Evolutionary conservation across 2,797 vertebrate genomes (phyloP).

Genomic region (Smutsia gigantea): DNA sequence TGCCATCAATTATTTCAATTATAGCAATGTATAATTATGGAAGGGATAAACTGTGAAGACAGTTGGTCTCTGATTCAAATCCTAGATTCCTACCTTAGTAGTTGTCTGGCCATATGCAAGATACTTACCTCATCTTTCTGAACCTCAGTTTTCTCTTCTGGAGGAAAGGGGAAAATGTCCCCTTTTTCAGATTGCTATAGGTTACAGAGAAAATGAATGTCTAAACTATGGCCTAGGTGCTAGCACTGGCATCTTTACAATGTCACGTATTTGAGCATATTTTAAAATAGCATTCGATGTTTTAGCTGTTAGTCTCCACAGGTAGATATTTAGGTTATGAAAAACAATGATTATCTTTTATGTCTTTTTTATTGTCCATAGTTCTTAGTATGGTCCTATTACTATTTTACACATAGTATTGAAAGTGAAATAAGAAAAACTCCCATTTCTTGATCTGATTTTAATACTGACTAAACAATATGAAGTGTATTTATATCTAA

Average conservation of each 20-base stretch:
- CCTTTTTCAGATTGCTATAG: neutral
- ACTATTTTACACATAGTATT: neutral
- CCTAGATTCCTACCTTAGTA: neutral
- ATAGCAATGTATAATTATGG: neutral
- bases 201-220: neutral
- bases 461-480: neutral
- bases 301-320: neutral
- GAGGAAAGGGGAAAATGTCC: neutral
- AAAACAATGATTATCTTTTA: neutral
- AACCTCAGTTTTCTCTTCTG: neutral
- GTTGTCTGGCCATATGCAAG: neutral
- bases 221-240: rapidly evolving
- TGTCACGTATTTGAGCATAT: neutral
- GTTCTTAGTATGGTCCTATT: neutral
- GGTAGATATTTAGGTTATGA: neutral
- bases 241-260: neutral
- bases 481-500: neutral
- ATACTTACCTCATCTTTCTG: neutral
- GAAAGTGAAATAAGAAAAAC: neutral
- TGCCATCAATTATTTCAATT: neutral
- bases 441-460: neutral
- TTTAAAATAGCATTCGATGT: neutral
- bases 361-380: neutral
- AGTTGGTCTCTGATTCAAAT: neutral
- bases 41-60: neutral